These are phyloP conservation scores for Apotomis capreana DNA, from an alignment of 2,888 invertebrate species.

Conservation along the genomic window DNA sequence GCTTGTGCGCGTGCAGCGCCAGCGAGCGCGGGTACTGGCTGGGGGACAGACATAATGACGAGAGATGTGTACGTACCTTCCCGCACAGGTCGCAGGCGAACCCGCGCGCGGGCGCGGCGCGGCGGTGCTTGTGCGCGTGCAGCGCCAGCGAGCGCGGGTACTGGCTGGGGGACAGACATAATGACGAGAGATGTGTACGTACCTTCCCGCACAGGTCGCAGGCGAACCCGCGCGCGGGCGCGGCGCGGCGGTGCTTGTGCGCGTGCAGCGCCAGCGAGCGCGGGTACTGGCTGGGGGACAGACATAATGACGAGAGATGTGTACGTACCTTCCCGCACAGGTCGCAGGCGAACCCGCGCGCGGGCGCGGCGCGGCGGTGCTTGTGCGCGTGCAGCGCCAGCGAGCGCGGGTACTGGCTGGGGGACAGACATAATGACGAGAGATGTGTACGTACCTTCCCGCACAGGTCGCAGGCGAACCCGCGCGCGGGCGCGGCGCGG, in stretches of 20 bases:
- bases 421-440: background rate
- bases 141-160: slow-evolving; percentile 85
- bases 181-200: slow-evolving; percentile 16
- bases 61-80: slow-evolving; percentile 66
- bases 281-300: slow-evolving; percentile 76
- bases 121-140: slow-evolving; percentile 82
- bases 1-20: slow-evolving; percentile 81
- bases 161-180: slow-evolving; percentile 59
- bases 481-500: slow-evolving; percentile 64
- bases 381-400: slow-evolving; percentile 82
- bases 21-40: slow-evolving; percentile 85
- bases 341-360: slow-evolving; percentile 84
- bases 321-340: slow-evolving; percentile 84
- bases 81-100: slow-evolving; percentile 87
- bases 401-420: slow-evolving; percentile 83
- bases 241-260: slow-evolving; percentile 76
- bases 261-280: slow-evolving; percentile 84
- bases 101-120: slow-evolving; percentile 63
- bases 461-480: slow-evolving; percentile 86
- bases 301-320: no score
- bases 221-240: slow-evolving; percentile 73
- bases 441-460: slow-evolving; percentile 74
- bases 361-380: slow-evolving; percentile 72
- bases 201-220: slow-evolving; percentile 88
- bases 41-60: slow-evolving; percentile 26